A percentile compares a stretch with the other conserved stretches of the same genome.
phyloP scores from a whole-genome alignment of 2,797 vertebrate species.

The Martes flavigula region DNA sequence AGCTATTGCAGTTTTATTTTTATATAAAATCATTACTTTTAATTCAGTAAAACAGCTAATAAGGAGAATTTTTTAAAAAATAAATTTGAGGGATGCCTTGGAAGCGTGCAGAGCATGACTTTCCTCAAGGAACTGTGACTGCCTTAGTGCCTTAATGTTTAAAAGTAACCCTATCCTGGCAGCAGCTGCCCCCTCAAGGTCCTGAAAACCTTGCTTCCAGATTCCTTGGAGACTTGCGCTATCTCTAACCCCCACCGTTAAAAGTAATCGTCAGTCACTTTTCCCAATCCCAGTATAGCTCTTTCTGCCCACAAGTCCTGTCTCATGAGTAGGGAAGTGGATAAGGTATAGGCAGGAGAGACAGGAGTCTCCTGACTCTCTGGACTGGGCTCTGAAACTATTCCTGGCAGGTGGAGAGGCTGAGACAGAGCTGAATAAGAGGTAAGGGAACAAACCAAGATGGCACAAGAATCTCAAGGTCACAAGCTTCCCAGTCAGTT shows the following conservation, averaged over 20 bases:
- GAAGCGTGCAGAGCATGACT: too few species aligned
- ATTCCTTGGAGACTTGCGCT: neutral
- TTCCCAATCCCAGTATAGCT: neutral
- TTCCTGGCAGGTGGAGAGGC: neutral
- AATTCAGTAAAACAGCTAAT: neutral
- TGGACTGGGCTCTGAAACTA: neutral
- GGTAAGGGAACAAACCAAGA: neutral
- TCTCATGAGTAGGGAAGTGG: neutral
- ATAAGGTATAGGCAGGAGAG: neutral
- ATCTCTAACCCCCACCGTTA: neutral
- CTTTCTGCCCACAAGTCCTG: neutral
- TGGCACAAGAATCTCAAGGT: neutral
- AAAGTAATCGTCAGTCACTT: neutral
- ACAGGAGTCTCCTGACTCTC: neutral
- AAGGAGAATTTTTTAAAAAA: neutral
- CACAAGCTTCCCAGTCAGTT: neutral
- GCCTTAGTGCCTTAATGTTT: too few species aligned
- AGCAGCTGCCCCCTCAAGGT: neutral
- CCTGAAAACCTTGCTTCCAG: neutral
- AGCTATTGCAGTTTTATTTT: neutral
- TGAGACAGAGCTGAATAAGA: neutral
- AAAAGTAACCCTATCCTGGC: neutral
- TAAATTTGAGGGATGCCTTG: neutral
- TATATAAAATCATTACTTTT: neutral
- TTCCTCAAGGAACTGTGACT: too few species aligned